phyloP scores from a whole-genome alignment of 2,797 vertebrate species.

The Falco columbarius region DNA sequence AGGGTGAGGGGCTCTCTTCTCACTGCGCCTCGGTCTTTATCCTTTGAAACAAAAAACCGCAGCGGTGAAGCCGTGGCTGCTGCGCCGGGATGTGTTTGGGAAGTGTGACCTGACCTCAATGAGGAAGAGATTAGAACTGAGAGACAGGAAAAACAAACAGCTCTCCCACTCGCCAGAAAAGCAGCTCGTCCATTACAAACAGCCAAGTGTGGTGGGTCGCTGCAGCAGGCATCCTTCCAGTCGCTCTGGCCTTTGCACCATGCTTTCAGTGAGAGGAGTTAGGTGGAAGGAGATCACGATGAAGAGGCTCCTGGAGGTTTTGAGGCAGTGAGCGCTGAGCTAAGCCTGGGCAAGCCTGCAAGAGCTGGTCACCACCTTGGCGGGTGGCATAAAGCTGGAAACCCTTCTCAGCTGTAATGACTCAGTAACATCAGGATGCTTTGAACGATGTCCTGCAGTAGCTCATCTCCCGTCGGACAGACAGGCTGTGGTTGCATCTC shows the following conservation, averaged over 20 bases:
- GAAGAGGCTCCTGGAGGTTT: neutral
- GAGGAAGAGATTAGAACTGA: conserved; percentile 24
- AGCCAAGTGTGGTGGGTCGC: neutral
- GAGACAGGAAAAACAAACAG: conserved; percentile 51
- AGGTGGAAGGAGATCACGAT: neutral
- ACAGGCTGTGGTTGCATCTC: neutral
- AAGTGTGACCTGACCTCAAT: conserved; percentile 43
- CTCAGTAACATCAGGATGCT: neutral
- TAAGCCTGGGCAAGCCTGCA: neutral
- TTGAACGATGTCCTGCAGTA: neutral
- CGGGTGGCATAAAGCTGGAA: neutral
- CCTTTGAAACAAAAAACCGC: conserved; percentile 14
- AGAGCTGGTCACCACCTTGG: neutral
- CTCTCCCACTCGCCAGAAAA: neutral
- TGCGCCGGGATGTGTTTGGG: conserved; percentile 20
- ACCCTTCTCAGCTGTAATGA: neutral
- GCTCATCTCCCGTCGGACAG: neutral
- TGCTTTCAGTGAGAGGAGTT: neutral
- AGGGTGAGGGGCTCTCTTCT: conserved; percentile 3
- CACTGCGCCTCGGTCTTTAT: neutral
- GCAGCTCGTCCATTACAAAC: fast-evolving
- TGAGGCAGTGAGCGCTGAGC: neutral
- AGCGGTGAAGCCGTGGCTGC: neutral
- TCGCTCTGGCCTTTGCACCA: neutral
- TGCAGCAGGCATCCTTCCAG: neutral